Conservation (phyloP, 53 echinoderm and acorn worm genomes). For the Apostichopus leukothele region DNA sequence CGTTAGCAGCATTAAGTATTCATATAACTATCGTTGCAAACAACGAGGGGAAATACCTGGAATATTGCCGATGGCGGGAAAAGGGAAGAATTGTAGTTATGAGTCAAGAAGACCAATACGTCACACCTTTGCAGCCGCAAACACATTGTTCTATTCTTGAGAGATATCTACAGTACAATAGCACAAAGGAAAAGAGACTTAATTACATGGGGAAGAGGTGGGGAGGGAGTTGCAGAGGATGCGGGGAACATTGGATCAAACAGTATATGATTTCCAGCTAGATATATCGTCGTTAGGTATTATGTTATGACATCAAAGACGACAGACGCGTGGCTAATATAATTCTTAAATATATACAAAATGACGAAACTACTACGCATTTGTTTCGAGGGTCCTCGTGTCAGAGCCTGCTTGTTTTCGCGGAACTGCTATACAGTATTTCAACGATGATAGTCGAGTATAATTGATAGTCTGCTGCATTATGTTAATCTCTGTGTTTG, state of each 20-base stretch:
- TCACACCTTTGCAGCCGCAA: slow-evolving; percentile 7
- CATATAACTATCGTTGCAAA: not conserved
- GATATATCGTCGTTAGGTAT: not conserved
- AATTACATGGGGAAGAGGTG: not conserved
- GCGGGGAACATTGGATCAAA: slow-evolving; percentile 17
- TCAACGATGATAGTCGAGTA: no score
- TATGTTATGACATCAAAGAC: no score
- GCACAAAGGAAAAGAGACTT: not conserved
- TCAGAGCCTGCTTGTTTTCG: no score
- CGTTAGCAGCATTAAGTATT: not conserved
- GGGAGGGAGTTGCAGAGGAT: not conserved
- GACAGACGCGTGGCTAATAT: no score
- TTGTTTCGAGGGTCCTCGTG: no score
- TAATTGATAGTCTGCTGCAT: no score
- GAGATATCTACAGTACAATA: not conserved
- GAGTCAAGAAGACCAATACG: slow-evolving; percentile 29
- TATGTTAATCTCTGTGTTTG: no score
- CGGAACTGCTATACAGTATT: no score
- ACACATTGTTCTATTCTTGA: slow-evolving; percentile 25
- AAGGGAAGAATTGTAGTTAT: not conserved
- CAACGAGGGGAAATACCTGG: slow-evolving; percentile 3
- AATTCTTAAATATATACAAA: no score
- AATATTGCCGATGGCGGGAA: slow-evolving; percentile 28
- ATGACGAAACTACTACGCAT: no score
- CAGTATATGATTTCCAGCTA: not conserved